These are phyloP conservation scores for Torymus auratus DNA, from an alignment of 2,888 invertebrate species.

Conservation along the genomic window DNA sequence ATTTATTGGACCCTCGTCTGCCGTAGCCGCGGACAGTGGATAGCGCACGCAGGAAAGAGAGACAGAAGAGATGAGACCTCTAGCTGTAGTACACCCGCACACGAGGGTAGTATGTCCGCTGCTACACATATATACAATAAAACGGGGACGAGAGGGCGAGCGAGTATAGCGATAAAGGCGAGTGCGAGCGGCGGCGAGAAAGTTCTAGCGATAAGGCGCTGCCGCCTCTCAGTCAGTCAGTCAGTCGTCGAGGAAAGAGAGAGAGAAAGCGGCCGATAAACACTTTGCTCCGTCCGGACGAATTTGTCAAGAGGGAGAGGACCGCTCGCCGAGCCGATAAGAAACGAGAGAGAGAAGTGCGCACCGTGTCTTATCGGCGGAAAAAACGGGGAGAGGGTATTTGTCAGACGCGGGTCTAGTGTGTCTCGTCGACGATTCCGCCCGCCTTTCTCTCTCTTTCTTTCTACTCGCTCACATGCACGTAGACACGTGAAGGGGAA, in stretches of 20 bases:
- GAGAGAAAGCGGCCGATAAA: conserved; percentile 26
- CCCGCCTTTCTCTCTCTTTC: too few relatives aligned
- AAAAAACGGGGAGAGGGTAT: conserved; percentile 20
- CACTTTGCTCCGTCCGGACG: conserved; percentile 40
- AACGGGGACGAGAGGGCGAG: conserved; percentile 1
- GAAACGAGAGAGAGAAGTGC: neutral
- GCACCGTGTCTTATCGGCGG: conserved; percentile 25
- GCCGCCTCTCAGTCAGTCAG: conserved; percentile 13
- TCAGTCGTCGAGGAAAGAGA: conserved; percentile 8
- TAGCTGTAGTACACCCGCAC: too few relatives aligned
- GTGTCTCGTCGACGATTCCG: neutral
- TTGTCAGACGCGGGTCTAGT: conserved; percentile 20
- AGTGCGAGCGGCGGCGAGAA: neutral
- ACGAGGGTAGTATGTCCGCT: neutral
- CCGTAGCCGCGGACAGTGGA: too few relatives aligned
- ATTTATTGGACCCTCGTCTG: too few relatives aligned
- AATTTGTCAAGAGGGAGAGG: conserved; percentile 45
- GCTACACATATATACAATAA: conserved; percentile 3
- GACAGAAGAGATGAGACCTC: too few relatives aligned
- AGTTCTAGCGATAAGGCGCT: conserved; percentile 38
- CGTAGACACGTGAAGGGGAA: too few relatives aligned
- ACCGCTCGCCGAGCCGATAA: neutral
- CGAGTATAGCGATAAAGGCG: neutral
- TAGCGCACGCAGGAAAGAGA: too few relatives aligned
- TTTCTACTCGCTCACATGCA: too few relatives aligned